Percentiles rank a stretch among this genome's conserved stretches.
These are phyloP conservation scores for Drosophila lini DNA, from an alignment of 1,140 invertebrate species.

Conservation along the genomic window DNA sequence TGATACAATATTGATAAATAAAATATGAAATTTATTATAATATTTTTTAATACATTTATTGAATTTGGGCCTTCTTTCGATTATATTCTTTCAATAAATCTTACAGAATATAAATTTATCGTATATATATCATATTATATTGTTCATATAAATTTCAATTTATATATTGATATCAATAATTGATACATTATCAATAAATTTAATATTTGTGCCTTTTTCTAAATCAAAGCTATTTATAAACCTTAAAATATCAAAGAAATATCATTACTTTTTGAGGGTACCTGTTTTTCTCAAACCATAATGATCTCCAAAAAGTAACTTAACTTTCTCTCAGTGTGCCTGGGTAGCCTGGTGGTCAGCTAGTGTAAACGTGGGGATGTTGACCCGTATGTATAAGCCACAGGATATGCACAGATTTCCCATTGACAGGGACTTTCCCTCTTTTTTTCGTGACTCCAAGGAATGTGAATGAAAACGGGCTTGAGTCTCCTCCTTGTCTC, in stretches of 20 bases:
- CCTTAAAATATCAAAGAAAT: background rate
- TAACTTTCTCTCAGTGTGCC: background rate
- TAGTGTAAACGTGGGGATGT: slow-evolving; percentile 1
- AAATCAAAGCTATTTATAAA: background rate
- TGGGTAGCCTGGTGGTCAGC: background rate
- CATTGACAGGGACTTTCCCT: slow-evolving; percentile 36
- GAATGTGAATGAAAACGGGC: background rate
- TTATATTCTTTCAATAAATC: too few relatives aligned
- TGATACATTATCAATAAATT: too few relatives aligned
- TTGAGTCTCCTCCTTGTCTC: too few relatives aligned
- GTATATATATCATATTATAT: too few relatives aligned
- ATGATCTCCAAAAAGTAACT: background rate
- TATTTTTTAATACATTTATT: too few relatives aligned
- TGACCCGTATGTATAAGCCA: slow-evolving; percentile 25
- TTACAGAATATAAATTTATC: too few relatives aligned
- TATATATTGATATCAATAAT: too few relatives aligned
- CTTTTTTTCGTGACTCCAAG: slow-evolving; percentile 5
- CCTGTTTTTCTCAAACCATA: background rate
- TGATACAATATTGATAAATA: too few relatives aligned
- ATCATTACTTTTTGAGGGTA: background rate
- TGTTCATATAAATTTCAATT: too few relatives aligned
- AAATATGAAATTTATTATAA: too few relatives aligned
- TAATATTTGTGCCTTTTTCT: background rate
- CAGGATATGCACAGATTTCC: slow-evolving; percentile 34
- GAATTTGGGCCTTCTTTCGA: too few relatives aligned